Evolutionary conservation across 2,888 invertebrate genomes (phyloP).

Genomic region (Lamellibrachia columna): DNA sequence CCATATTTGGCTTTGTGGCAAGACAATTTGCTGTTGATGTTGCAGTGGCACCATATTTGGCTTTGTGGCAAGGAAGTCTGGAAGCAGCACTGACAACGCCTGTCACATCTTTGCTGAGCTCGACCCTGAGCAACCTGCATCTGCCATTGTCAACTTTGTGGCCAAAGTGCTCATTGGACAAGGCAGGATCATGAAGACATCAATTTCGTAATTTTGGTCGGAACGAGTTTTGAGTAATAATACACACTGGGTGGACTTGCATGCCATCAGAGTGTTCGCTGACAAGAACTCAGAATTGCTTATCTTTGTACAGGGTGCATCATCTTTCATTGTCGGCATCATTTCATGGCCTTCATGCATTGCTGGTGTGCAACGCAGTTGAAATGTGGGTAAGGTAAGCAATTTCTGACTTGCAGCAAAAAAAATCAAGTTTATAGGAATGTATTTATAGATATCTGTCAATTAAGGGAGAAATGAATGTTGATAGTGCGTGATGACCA

Average conservation of each 20-base stretch:
- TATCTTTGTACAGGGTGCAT: background rate
- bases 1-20: slow-evolving; percentile 96
- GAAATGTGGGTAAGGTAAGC: background rate
- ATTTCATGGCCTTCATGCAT: slow-evolving; percentile 8
- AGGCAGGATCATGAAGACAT: slow-evolving; percentile 25
- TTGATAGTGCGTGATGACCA: background rate
- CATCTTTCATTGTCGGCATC: slow-evolving; percentile 9
- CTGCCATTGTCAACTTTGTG: slow-evolving; percentile 82
- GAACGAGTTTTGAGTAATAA: background rate
- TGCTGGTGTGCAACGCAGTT: background rate
- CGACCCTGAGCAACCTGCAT: slow-evolving; percentile 91
- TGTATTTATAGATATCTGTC: slow-evolving; percentile 3
- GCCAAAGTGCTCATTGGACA: slow-evolving; percentile 65
- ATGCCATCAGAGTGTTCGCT: background rate
- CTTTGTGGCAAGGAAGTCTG: slow-evolving; percentile 90
- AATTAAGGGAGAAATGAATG: background rate
- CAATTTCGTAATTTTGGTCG: background rate
- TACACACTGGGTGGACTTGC: background rate
- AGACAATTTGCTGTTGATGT: slow-evolving; percentile 74
- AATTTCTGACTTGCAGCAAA: background rate
- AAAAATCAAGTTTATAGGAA: background rate
- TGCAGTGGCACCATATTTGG: slow-evolving; percentile 80
- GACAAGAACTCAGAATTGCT: background rate
- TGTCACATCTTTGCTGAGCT: slow-evolving; percentile 97
- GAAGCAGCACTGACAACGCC: slow-evolving; percentile 88